These are phyloP conservation scores for Cybosia mesomella DNA, from an alignment of 2,888 invertebrate species.

Conservation along the genomic window DNA sequence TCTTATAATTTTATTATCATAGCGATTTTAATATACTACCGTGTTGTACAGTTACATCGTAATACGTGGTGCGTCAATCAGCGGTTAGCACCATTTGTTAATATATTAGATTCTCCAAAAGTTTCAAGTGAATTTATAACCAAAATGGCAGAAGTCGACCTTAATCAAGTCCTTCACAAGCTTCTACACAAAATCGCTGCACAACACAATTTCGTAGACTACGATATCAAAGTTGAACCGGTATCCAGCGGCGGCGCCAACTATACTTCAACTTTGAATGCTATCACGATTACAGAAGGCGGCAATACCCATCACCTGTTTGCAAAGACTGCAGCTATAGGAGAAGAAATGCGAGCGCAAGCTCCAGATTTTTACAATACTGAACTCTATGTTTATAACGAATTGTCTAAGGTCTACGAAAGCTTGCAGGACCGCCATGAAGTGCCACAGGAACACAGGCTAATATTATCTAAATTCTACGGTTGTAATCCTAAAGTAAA, in stretches of 20 bases:
- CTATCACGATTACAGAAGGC: slow-evolving; percentile 38
- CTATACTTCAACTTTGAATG: slow-evolving; percentile 55
- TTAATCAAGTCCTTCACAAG: background rate
- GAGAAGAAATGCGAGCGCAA: slow-evolving; percentile 55
- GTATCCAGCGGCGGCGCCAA: slow-evolving; percentile 59
- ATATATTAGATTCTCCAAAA: background rate
- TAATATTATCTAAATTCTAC: slow-evolving; percentile 53
- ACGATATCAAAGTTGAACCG: slow-evolving; percentile 42
- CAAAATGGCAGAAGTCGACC: background rate
- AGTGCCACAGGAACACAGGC: slow-evolving; percentile 47
- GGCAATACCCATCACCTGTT: slow-evolving; percentile 53
- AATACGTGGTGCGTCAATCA: background rate
- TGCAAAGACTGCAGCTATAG: slow-evolving; percentile 34
- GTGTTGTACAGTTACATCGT: background rate
- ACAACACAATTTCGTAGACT: slow-evolving; percentile 43
- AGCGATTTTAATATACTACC: background rate
- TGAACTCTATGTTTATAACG: slow-evolving; percentile 44
- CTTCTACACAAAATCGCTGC: slow-evolving; percentile 31
- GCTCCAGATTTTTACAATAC: slow-evolving; percentile 28
- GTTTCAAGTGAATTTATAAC: background rate
- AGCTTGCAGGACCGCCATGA: slow-evolving; percentile 39
- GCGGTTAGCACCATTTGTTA: background rate
- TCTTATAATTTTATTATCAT: background rate
- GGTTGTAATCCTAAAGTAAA: slow-evolving; percentile 40
- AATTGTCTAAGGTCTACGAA: slow-evolving; percentile 34